Evolutionary conservation across 1,140 invertebrate genomes (phyloP), one percentile per base, ranked within the genome.

Genomic region (Lerema accius): DNA sequence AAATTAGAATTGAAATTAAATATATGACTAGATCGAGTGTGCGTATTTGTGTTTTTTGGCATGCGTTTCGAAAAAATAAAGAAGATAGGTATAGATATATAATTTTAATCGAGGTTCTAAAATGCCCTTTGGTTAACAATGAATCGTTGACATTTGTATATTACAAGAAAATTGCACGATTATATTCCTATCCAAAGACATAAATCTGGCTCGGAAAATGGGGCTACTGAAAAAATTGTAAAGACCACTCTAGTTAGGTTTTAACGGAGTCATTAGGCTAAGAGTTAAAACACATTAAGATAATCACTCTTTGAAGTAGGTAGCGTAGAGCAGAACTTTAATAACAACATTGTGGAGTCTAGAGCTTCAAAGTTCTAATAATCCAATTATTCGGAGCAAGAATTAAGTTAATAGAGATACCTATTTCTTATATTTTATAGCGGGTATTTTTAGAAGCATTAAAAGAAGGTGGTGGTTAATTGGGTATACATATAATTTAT

Each of bases 271-370:
- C 43, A 59, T 59, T 59, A 59, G 55, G 55, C 28, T 59, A 59
- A 59, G 55, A 59, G 43, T 59, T 59, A 59, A 59, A 59, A 59
- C 55, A 45, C 55, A 46, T 59, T 59, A 59, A 46, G 43, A 59
- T 59, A 59, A 59, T 59, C 55, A 59, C 55, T 59, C 28, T 58
- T 59, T 59, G 43, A 48, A 59, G 19, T 23, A 23, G n/a, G 53
- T 11, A 58, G 53, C 53, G 55, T 9, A 9, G 28, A 48, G 28
- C 32, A 46, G 43, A 59, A 59, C 55, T 59, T 59, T 59, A 59
- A 59, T 59, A 59, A 46, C 55, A 46, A 59, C 46, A 23, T 32
- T 48, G 56, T 59, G 28, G 56, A 59, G 23, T 58, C 39, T 56
- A 23, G 26, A 39, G 32, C 43, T 37, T 26, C 43, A 48, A 48